A percentile compares a stretch with the other conserved stretches of the same genome.
Evolutionary conservation across 2,113 vertebrate species (phyloP).

Genomic region (Micronycteris hirsuta): DNA sequence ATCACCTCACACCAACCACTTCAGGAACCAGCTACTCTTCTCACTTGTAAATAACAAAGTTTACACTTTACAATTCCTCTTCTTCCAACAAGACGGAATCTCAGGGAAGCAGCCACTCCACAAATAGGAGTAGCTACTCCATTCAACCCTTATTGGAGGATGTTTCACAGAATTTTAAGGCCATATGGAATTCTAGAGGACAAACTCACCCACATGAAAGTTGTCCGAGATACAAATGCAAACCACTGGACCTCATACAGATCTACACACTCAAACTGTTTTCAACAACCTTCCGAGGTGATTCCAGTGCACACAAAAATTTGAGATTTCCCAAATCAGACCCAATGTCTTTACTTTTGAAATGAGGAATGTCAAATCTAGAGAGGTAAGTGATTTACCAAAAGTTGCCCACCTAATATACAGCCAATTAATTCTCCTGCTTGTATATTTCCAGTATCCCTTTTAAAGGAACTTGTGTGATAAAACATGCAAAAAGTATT

Average conservation of each 20-base stretch:
- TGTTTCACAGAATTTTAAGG: not conserved
- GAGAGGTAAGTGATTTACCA: not conserved
- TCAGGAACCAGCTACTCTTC: not conserved
- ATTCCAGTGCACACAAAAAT: not conserved
- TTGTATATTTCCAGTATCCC: not conserved
- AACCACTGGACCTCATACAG: not conserved
- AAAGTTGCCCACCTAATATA: not conserved
- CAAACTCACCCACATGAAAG: not conserved
- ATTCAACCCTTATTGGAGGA: not conserved
- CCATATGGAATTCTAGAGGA: not conserved
- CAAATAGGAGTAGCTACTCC: too few species aligned
- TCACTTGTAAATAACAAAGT: not conserved
- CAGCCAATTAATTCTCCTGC: not conserved
- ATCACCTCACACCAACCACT: not conserved
- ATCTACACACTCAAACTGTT: not conserved
- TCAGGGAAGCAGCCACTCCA: not conserved
- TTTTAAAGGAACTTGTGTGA: not conserved
- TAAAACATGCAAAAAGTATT: not conserved
- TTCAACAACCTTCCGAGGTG: not conserved
- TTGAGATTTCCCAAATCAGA: not conserved
- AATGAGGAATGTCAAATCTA: slow-evolving; percentile 8
- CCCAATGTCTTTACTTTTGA: not conserved
- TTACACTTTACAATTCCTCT: not conserved
- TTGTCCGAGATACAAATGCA: not conserved
- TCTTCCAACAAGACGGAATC: not conserved